Base-by-base conservation (phyloP, 2,888 invertebrate genomes). In the Rhagium mordax region DNA sequence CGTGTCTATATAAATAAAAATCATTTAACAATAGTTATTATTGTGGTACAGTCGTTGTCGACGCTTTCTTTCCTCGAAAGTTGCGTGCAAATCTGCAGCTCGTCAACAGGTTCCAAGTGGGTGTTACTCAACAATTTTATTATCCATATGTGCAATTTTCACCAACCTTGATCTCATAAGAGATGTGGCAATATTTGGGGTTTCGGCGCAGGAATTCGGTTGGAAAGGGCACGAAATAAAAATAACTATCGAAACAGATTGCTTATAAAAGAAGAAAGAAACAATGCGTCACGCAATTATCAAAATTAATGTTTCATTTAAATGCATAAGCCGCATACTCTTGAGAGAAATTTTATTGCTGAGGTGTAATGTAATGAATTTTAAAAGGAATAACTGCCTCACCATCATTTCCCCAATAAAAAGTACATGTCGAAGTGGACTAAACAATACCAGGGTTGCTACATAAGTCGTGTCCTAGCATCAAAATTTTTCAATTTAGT, bases 151-250 rank as follows among this genome's bases (percentile, higher is more conserved):
- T 27, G 53, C 33, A 18, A 33, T 65, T 65, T 65, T 65, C 61
- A 62, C 55, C 48, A 55, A 48, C 70, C 70, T 70, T 70, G 70
- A 70, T 61, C 70, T 41, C 61, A 55, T 62, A 69, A 69, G 51
- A 27, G 59, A 53, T 29, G 57, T 53, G 47, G 61, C 47, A 61
- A 61, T 53, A 47, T 29, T 48, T 20, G 62, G 70, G 48, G 24
- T 55, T 62, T 70, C 55, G 53, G 8, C 20, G 51, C 18, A 18
- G 51, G 51, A 2, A 51, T 16, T 18, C 13, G 10, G 18, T 10
- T 18, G 8, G 51, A 20, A 51, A 51, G 51, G 41, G 41, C 41
- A n/a, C 4, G 13, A n/a, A n/a, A 41, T n/a, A 41, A 41, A 33
- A 13, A 33, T 33, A 10, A 33, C 8, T 33, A 33, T 7, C n/a